Evolutionary conservation across 2,113 vertebrate species (phyloP), one percentile per base, ranked within the genome.

Genomic region (Calypte anna): DNA sequence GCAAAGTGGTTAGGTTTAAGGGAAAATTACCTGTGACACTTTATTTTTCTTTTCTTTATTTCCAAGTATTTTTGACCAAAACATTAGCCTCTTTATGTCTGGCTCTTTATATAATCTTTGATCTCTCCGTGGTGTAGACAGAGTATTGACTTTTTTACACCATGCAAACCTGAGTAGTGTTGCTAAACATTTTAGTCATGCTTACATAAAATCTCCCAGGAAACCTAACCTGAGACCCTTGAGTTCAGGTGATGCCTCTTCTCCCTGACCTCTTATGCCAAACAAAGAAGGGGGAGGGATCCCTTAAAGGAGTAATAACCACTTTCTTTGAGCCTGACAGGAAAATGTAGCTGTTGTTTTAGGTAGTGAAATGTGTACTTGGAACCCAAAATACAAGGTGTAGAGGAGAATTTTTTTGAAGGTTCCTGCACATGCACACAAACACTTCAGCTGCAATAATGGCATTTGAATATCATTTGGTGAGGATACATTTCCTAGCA

Each of bases 131-230:
- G 57, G 25, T 53, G 44, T 50, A 89, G 87, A 59, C 48, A 72
- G 61, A 87, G 48, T 72, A 92, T 15, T 95, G 94, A 64, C 66
- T 84, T 92, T 91, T 96, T 91, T 68, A 14, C 69, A 92, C 31
- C 84, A 72, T 85, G 78, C 69, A 91, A 92, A 72, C 53, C 69
- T 61, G 78, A 94, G 78, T 75, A 95, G 74, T 96, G 90, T 96
- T 96, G 93, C 81, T 96, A 96, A 96, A 96, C 69, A 87, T 95
- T 96, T 96, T 96, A 96, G 93, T 96, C 93, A 95, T 96, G 96
- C 89, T 96, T 96, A 92, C 81, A 96, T 95, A 95, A 96, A 96
- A 92, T 72, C 61, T 96, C 84, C 77, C 84, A 94, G 87, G 91
- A 87, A 96, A 48, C 62, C 93, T 94, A 92, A 95, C 78, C 48